These are phyloP conservation scores for Aethina tumida DNA, from an alignment of 1,140 invertebrate genomes.

Conservation along the genomic window DNA sequence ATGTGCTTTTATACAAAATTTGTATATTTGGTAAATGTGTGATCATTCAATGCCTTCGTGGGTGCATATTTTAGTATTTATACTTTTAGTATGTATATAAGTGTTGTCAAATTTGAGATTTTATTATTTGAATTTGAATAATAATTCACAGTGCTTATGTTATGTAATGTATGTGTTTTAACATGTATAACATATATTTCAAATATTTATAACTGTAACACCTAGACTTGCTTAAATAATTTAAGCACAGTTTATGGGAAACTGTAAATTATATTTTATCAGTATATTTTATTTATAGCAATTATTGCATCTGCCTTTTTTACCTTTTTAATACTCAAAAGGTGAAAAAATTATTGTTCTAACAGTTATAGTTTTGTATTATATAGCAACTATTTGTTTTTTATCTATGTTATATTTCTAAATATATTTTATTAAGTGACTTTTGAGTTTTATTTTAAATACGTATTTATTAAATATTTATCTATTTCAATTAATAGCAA, in stretches of 20 bases:
- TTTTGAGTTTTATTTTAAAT: constrained; percentile 2
- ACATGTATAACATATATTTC: constrained; percentile 2
- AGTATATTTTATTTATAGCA: constrained; percentile 1
- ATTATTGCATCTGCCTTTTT: constrained; percentile 6
- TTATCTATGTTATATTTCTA: constrained; percentile 27
- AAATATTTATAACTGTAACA: constrained; percentile 3
- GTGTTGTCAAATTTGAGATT: constrained; percentile 8
- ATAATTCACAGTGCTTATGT: constrained; percentile 3
- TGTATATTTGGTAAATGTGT: constrained; percentile 12
- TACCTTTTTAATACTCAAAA: background rate
- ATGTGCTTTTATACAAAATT: constrained; percentile 22
- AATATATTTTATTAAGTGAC: constrained; percentile 25
- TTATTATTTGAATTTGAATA: constrained; percentile 12
- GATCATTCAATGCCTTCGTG: constrained; percentile 12
- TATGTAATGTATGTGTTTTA: background rate
- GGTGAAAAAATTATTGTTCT: constrained; percentile 10
- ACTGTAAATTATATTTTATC: too few species aligned
- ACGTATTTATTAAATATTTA: too few species aligned
- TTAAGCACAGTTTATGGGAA: too few species aligned
- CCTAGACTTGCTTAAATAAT: constrained; percentile 6
- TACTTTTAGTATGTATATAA: constrained; percentile 14
- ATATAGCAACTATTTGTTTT: constrained; percentile 20
- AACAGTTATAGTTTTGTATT: constrained; percentile 15
- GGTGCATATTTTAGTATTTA: constrained; percentile 14
- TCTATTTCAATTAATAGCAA: too few species aligned